Evolutionary conservation across 2,113 vertebrate genomes (phyloP), one percentile per base, ranked within the genome.

Genomic region (Lepus europaeus): DNA sequence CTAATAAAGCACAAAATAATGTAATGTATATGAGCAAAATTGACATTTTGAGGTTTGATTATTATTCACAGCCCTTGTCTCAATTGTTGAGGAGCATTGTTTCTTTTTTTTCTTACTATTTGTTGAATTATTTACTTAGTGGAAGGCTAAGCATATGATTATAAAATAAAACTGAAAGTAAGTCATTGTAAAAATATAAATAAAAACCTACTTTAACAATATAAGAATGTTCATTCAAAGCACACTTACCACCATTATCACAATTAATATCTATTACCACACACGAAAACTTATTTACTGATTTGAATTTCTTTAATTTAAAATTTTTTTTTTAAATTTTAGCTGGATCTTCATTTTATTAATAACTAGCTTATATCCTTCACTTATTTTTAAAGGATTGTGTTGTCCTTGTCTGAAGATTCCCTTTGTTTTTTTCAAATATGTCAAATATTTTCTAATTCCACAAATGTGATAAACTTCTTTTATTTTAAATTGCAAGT

Each of bases 291-390:
- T 70, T 22, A 79, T 61, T 2, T 9, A 80, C 23, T 68, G 5
- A 68, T 59, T 86, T 20, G 29, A 79, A 64, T 64, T 89, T 76
- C 1, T 87, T 73, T 78, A 4, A 92, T 74, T 83, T 78, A 90
- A 86, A 1, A 63, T 53, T 82, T 94, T 49, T 36, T 36, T 36
- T 2, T 2, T 2, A 83, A 82, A 87, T 63, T 84, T 85, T 92
- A 82, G 45, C 23, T 66, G 0, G 29, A 29, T 73, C 74, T 79
- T 3, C 3, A 31, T 90, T 36, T 25, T 87, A 8, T 51, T 29
- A 92, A 79, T 14, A 92, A 19, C 17, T 59, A 59, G 11, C 61
- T 77, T 82, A 39, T 86, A 27, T 49, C 22, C 36, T 82, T 36
- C 31, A 61, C 88, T 79, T 77, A 31, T 73, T 83, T 89, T 76